Percentiles rank a stretch among this genome's conserved stretches.
Conservation (phyloP, 1,140 invertebrate genomes). For the Trichogramma pretiosum region DNA sequence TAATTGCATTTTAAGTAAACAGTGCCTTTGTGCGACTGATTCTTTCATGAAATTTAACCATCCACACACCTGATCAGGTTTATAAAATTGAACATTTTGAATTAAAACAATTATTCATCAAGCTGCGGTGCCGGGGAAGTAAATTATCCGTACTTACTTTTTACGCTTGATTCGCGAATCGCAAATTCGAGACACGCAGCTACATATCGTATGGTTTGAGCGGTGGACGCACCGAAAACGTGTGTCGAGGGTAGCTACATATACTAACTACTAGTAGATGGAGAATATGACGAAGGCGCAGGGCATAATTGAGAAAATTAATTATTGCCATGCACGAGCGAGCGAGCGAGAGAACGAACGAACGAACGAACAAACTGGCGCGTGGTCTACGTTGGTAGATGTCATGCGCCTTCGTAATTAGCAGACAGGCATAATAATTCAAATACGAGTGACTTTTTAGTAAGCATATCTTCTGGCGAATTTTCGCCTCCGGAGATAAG, state of each 20-base stretch:
- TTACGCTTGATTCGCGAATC: background rate
- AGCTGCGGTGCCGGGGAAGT: too few relatives aligned
- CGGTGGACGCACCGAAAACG: too few relatives aligned
- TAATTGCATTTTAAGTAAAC: too few relatives aligned
- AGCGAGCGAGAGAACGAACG: background rate
- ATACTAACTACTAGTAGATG: conserved; percentile 1
- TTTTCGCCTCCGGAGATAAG: conserved; percentile 2
- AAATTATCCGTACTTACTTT: background rate
- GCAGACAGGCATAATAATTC: conserved; percentile 39
- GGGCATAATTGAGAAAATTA: conserved; percentile 41
- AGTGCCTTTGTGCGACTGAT: too few relatives aligned
- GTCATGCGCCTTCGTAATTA: conserved; percentile 40
- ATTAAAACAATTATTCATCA: too few relatives aligned
- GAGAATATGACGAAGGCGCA: conserved; percentile 19
- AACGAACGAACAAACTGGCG: too few relatives aligned
- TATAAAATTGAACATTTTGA: too few relatives aligned
- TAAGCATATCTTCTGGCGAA: conserved; percentile 27
- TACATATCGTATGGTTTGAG: too few relatives aligned
- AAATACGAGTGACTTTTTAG: conserved; percentile 38
- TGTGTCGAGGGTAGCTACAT: background rate
- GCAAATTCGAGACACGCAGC: background rate
- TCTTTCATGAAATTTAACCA: too few relatives aligned
- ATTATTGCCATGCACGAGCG: conserved; percentile 39
- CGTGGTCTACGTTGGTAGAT: conserved; percentile 16
- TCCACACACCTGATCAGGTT: too few relatives aligned